These are phyloP conservation scores for Andrena hattorfiana DNA, from an alignment of 2,888 invertebrate species.

Conservation along the genomic window DNA sequence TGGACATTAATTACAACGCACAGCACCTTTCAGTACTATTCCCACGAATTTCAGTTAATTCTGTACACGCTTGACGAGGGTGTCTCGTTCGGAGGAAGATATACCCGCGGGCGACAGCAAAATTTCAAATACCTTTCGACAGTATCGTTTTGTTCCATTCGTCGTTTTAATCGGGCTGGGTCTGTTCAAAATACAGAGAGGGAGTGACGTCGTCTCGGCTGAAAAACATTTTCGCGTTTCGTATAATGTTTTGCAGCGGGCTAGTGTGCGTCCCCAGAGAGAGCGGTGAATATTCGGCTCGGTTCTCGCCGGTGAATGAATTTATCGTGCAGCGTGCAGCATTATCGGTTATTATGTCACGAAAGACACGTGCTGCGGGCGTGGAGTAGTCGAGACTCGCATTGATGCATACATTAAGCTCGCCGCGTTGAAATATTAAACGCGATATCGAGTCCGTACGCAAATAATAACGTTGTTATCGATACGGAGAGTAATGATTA, in stretches of 20 bases:
- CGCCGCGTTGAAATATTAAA: conserved; percentile 50
- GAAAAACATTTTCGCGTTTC: neutral
- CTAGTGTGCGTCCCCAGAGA: neutral
- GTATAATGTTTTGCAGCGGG: neutral
- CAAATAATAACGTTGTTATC: conserved; percentile 42
- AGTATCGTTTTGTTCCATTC: neutral
- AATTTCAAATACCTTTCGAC: conserved; percentile 14
- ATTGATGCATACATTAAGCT: conserved; percentile 37
- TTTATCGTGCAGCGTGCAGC: conserved; percentile 47
- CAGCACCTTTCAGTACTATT: too few relatives aligned
- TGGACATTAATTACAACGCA: too few relatives aligned
- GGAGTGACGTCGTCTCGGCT: neutral
- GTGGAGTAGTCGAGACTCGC: conserved; percentile 19
- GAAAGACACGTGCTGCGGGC: conserved; percentile 48
- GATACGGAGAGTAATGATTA: conserved; percentile 20
- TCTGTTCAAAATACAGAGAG: neutral
- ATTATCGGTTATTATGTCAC: conserved; percentile 64
- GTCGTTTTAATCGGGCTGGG: conserved; percentile 3
- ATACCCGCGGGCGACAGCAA: too few relatives aligned
- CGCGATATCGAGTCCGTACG: conserved; percentile 38
- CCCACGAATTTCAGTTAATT: too few relatives aligned
- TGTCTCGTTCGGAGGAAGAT: too few relatives aligned
- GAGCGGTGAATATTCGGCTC: conserved; percentile 38
- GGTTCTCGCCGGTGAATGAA: conserved; percentile 52
- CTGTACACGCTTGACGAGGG: too few relatives aligned